phyloP scores from a whole-genome alignment of 2,888 invertebrate genomes.

The Agonum fuliginosum region DNA sequence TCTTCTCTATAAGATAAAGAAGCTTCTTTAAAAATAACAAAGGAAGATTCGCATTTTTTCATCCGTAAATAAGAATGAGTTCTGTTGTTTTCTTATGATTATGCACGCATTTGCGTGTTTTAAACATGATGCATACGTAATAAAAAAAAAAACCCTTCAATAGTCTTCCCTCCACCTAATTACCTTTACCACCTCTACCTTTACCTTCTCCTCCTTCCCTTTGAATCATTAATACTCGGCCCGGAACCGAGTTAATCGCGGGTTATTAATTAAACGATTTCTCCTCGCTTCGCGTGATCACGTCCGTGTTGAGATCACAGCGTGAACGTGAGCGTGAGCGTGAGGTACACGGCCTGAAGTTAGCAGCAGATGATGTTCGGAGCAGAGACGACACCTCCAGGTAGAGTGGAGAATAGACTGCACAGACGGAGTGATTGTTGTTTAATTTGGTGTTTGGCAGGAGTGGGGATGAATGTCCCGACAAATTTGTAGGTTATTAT shows the following conservation, averaged over 20 bases:
- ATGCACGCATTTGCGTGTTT: too few species aligned
- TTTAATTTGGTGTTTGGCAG: slow-evolving; percentile 2
- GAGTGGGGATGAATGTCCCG: background rate
- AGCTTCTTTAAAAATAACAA: too few species aligned
- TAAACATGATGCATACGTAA: too few species aligned
- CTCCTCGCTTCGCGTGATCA: background rate
- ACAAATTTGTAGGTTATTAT: background rate
- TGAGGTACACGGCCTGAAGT: background rate
- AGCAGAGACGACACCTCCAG: too few species aligned
- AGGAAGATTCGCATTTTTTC: too few species aligned
- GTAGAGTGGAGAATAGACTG: background rate
- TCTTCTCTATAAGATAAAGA: too few species aligned
- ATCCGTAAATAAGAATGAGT: too few species aligned
- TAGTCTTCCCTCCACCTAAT: too few species aligned
- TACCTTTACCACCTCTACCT: background rate
- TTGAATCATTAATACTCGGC: slow-evolving; percentile 11
- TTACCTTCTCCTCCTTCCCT: background rate
- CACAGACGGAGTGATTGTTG: background rate
- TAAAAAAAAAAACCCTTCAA: too few species aligned
- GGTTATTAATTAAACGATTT: slow-evolving; percentile 30
- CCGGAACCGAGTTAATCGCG: slow-evolving; percentile 11
- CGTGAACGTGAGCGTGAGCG: too few species aligned
- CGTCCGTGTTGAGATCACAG: background rate
- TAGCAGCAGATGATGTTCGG: background rate
- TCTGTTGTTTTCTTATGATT: too few species aligned